Evolutionary conservation across 2,797 vertebrate genomes (phyloP), one percentile per base, ranked within the genome.

Genomic region (Enteromius trimaculatus): DNA sequence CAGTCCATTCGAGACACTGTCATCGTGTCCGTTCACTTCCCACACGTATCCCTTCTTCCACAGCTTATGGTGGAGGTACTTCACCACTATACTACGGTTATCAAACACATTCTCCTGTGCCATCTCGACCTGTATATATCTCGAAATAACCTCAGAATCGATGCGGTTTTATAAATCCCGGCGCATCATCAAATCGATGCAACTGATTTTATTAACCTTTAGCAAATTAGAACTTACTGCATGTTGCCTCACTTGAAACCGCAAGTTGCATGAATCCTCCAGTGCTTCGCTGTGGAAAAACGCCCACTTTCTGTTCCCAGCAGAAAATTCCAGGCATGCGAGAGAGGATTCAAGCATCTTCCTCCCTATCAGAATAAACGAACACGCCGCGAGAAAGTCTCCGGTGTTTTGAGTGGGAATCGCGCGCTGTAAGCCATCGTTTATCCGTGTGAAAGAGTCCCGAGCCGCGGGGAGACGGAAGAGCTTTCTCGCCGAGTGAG

Each of bases 61-160:
- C 90, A 99, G 97, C 94, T 98, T 98, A 92, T 99, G 96, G 92
- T 94, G 95, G 92, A 99, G 96, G 81, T 98, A 99, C 92, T 97
- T 97, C 92, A 95, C 94, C 92, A 99, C 98, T 85, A 99, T 96
- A 89, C 93, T 95, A 88, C 97, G 96, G 92, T 96, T 96, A 85
- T 94, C 94, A 66, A 95, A 95, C 79, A 68, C 51, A 4, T 44
- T 84, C 81, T 92, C 94, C 90, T 92, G 92, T 90, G 93, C 93
- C 95, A 95, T 96, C 71, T 88, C 92, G 65, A n/a, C 10, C 21
- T 70, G 53, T 31, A 11, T 42, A 16, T 23, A 42, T 37, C 23
- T 5, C 42, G 60, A 31, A 82, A 68, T 2, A 49, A 79, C 21
- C 69, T 58, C 10, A 29, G 34, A 44, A 68, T 66, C 2, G 42